Conservation (phyloP, 2,888 invertebrate genomes). For the Stenolophus ochropezus region DNA sequence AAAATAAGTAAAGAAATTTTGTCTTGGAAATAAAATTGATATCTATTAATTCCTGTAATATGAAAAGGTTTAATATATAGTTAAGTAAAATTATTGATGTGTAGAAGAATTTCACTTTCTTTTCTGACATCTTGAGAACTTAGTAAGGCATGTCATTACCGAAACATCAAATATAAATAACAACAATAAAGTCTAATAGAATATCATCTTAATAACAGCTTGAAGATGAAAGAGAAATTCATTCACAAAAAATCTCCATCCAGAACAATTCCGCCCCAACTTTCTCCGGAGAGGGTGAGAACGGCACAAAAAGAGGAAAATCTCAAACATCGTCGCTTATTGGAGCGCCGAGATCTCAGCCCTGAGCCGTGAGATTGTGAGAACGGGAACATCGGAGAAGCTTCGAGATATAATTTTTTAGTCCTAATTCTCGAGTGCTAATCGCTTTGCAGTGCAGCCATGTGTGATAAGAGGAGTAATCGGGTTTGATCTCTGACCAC, state of each 20-base stretch:
- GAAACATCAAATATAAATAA: conserved; percentile 9
- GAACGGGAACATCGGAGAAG: conserved; percentile 33
- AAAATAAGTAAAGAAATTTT: too few relatives aligned
- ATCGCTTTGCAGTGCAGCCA: conserved; percentile 63
- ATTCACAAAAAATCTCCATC: conserved; percentile 30
- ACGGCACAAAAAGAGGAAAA: conserved; percentile 33
- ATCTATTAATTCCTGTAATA: too few relatives aligned
- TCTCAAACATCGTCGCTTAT: conserved; percentile 8
- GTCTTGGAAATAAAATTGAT: too few relatives aligned
- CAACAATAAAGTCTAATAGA: conserved; percentile 16
- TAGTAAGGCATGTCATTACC: not conserved
- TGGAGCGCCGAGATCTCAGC: not conserved
- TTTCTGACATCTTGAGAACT: not conserved
- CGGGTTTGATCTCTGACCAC: conserved; percentile 33
- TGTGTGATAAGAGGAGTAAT: conserved; percentile 60
- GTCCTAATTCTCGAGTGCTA: conserved; percentile 64
- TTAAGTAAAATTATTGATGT: not conserved
- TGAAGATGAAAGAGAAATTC: conserved; percentile 30
- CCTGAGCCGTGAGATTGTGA: conserved; percentile 5
- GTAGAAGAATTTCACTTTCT: not conserved
- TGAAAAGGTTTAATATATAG: too few relatives aligned
- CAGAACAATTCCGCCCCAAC: conserved; percentile 31
- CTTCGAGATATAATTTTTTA: conserved; percentile 57
- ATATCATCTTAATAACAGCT: conserved; percentile 37
- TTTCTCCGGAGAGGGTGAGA: conserved; percentile 38